Evolutionary conservation across 2,113 vertebrate genomes (phyloP), one percentile per base, ranked within the genome.

Genomic region (Zosterops borbonicus): DNA sequence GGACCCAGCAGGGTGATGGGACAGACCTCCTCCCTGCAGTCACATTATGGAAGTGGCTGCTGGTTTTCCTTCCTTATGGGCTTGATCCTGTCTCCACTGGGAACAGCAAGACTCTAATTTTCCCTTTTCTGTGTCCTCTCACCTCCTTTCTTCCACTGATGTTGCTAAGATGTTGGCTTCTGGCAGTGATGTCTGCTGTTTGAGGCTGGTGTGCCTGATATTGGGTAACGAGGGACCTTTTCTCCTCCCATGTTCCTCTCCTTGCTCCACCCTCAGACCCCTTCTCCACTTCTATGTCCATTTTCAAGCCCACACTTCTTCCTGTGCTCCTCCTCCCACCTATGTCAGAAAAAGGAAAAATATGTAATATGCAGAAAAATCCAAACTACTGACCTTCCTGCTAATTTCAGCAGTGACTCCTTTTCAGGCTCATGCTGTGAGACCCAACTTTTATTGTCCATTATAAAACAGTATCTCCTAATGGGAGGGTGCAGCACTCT

Each of bases 331-430:
- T 83, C n/a, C 27, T 94, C 47, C 12, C 8, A 70, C 31, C 69
- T 83, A 77, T 44, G 75, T 80, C 94, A 89, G 52, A 91, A 75
- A 83, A 89, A 63, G 25, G 47, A 55, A 85, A 86, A 89, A 71
- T 28, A 37, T 5, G 29, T 33, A 80, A 78, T n/a, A 60, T 33
- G 33, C 59, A 50, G 28, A 83, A 92, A 94, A 95, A 79, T 68
- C 75, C 81, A 84, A 94, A 81, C 65, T 83, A 79, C 75, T 84
- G 65, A 64, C 44, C 46, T 49, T 2, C 5, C 35, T 79, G 50
- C 76, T 79, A 73, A 84, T 93, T 95, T 95, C 86, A 89, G 62
- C 83, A 71, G 55, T 80, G 90, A 95, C 90, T 95, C 68, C 91
- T 90, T 91, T 49, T 42, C 84, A 87, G 77, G 41, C 78, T 95